A percentile compares a stretch with the other conserved stretches of the same genome.
Conservation (phyloP, 92 coral and sea anemone species). For the Isaurus tuberculatus region DNA sequence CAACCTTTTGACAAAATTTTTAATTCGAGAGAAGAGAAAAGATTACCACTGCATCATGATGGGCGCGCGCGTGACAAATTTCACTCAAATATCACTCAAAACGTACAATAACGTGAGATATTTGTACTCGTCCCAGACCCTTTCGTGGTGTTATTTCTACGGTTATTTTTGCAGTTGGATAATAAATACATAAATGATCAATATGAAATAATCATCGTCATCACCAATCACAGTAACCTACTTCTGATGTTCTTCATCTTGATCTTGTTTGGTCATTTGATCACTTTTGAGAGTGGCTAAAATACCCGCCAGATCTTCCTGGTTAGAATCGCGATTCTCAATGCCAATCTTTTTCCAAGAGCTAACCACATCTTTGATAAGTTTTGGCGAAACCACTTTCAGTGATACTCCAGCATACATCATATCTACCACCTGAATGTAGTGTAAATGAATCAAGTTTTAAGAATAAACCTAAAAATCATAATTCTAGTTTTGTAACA, state of each 20-base stretch:
- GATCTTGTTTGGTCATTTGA: slow-evolving; percentile 30
- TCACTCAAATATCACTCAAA: too few relatives aligned
- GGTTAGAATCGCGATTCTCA: slow-evolving; percentile 5
- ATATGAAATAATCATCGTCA: not conserved
- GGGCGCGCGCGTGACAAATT: too few relatives aligned
- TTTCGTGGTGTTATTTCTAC: too few relatives aligned
- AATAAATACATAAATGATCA: too few relatives aligned
- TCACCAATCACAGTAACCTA: not conserved
- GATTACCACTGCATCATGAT: too few relatives aligned
- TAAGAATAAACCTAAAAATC: too few relatives aligned
- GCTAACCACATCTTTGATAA: slow-evolving; percentile 25
- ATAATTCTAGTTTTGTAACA: too few relatives aligned
- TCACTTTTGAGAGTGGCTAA: slow-evolving; percentile 13
- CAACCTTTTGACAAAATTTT: too few relatives aligned
- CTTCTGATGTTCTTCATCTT: slow-evolving; percentile 29
- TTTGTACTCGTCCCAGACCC: too few relatives aligned
- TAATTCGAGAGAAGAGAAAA: too few relatives aligned
- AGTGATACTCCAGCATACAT: slow-evolving; percentile 14
- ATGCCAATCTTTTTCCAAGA: slow-evolving; percentile 24
- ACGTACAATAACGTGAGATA: too few relatives aligned
- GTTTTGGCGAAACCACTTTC: slow-evolving; percentile 9
- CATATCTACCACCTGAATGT: slow-evolving; percentile 24
- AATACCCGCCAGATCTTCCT: slow-evolving; percentile 16
- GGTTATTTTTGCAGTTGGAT: too few relatives aligned
- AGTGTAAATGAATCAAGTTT: not conserved